Evolutionary conservation across 2,888 invertebrate species (phyloP).

Genomic region (Lasioglossum pauxillum): DNA sequence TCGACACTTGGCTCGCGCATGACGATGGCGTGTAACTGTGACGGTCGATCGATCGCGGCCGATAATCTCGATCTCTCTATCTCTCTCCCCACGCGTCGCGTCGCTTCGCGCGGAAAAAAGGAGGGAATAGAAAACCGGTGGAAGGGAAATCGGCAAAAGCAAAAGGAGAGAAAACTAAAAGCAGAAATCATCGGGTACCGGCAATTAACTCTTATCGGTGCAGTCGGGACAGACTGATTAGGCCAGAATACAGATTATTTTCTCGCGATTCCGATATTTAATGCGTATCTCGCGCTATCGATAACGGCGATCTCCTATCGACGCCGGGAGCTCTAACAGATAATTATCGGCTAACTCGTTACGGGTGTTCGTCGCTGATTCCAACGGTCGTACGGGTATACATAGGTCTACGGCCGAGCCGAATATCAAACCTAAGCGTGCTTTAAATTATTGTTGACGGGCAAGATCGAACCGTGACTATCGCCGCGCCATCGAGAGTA

Average conservation of each 20-base stretch:
- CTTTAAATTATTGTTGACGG: slow-evolving; percentile 13
- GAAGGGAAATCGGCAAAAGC: not conserved
- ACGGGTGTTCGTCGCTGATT: not conserved
- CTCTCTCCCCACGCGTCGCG: not conserved
- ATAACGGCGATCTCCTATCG: slow-evolving; percentile 33
- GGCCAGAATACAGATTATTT: slow-evolving; percentile 30
- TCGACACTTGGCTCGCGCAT: not conserved
- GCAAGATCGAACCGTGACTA: not conserved
- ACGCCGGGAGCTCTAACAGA: slow-evolving; percentile 18
- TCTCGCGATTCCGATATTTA: slow-evolving; percentile 32
- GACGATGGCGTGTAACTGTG: slow-evolving; percentile 11
- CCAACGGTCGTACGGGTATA: not conserved
- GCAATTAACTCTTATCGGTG: slow-evolving; percentile 42
- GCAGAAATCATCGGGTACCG: not conserved
- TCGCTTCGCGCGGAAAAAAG: not conserved
- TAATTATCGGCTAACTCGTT: slow-evolving; percentile 35
- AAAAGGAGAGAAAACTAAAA: not conserved
- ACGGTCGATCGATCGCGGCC: slow-evolving; percentile 29
- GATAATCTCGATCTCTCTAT: slow-evolving; percentile 24
- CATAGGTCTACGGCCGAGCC: not conserved
- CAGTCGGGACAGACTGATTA: slow-evolving; percentile 30
- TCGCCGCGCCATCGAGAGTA: not conserved
- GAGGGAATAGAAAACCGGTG: not conserved
- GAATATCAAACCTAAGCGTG: not conserved
- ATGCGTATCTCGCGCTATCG: slow-evolving; percentile 25